Percentiles rank a stretch among this genome's conserved stretches.
phyloP scores from a whole-genome alignment of 2,797 vertebrate species.

The Macroramphosus scolopax region DNA sequence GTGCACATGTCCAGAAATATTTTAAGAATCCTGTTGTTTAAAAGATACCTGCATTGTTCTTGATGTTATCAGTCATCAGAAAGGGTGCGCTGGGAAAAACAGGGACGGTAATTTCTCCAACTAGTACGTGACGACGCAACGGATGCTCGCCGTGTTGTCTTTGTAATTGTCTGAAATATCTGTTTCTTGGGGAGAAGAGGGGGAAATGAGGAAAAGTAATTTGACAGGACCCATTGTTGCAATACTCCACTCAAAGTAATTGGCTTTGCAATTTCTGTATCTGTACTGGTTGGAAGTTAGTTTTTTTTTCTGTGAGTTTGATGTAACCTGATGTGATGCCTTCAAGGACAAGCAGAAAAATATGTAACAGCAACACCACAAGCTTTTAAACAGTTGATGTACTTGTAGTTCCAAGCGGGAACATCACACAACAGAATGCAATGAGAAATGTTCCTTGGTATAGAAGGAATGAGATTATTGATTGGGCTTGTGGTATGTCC shows the following conservation, averaged over 20 bases:
- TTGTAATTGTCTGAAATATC: conserved; percentile 26
- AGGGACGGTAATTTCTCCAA: conserved; percentile 13
- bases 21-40: too few relatives aligned
- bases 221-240: conserved; percentile 47
- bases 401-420: too few relatives aligned
- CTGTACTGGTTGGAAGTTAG: conserved; percentile 61
- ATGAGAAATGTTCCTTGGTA: too few relatives aligned
- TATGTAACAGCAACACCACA: too few relatives aligned
- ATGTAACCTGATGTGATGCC: conserved; percentile 36
- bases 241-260: conserved; percentile 56
- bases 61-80: conserved; percentile 2
- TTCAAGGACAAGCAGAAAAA: conserved; percentile 36
- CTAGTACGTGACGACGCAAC: background rate
- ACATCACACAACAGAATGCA: too few relatives aligned
- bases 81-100: conserved; percentile 7
- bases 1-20: too few relatives aligned
- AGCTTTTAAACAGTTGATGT: too few relatives aligned
- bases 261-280: conserved; percentile 41
- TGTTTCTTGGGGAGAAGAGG: conserved; percentile 25
- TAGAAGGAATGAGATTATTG: too few relatives aligned
- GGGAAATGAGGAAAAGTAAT: conserved; percentile 58
- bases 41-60: too few relatives aligned
- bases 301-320: conserved; percentile 43
- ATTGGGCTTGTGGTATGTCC: too few relatives aligned
- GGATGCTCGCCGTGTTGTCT: conserved; percentile 20